Percentiles rank a stretch among this genome's conserved stretches.
Conservation (phyloP, 2,888 invertebrate genomes). For the Melanophora roralis region DNA sequence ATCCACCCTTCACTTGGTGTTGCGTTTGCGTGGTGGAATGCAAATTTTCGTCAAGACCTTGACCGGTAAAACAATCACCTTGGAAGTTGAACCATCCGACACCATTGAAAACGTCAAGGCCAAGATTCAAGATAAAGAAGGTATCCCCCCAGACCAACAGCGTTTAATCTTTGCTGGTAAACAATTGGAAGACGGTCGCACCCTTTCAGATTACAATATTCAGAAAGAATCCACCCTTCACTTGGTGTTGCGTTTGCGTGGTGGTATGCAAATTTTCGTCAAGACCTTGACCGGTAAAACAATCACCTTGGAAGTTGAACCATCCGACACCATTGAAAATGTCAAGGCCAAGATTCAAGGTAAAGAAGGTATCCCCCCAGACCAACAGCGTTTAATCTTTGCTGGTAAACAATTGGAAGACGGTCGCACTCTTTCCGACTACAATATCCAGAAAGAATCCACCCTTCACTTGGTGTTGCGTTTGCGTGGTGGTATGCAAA, state of each 20-base stretch:
- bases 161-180: constrained; percentile 65
- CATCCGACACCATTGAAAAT: constrained; percentile 64
- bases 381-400: constrained; percentile 65
- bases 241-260: constrained; percentile 64
- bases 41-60: constrained; percentile 63
- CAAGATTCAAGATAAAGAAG: constrained; percentile 65
- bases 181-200: constrained; percentile 64
- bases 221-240: constrained; percentile 64
- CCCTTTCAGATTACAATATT: constrained; percentile 64
- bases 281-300: constrained; percentile 65
- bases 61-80: constrained; percentile 62
- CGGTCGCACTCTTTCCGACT: constrained; percentile 64
- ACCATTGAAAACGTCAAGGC: constrained; percentile 65
- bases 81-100: constrained; percentile 62
- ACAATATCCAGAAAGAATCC: constrained; percentile 65
- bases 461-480: constrained; percentile 64
- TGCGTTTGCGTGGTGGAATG: constrained; percentile 64
- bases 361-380: constrained; percentile 66
- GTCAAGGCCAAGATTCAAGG: constrained; percentile 64
- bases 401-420: constrained; percentile 65
- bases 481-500: constrained; percentile 65
- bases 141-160: constrained; percentile 65
- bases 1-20: constrained; percentile 70
- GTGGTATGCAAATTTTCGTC: constrained; percentile 65
- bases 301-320: constrained; percentile 64